These are phyloP conservation scores for Hoplodrina blanda DNA, from an alignment of 2,888 invertebrate genomes.

Conservation along the genomic window DNA sequence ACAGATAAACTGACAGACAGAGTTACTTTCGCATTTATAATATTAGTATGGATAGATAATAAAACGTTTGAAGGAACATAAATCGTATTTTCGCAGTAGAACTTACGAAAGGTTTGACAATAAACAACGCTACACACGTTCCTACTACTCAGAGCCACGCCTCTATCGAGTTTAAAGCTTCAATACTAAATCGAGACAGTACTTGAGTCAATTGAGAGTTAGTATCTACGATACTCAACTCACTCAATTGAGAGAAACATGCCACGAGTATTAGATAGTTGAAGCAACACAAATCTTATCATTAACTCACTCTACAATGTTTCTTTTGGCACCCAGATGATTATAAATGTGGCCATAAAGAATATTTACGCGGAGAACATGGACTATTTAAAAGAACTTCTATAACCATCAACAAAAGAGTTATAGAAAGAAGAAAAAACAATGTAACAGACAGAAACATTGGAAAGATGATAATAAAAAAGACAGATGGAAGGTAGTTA, in stretches of 20 bases:
- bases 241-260: conserved; percentile 45
- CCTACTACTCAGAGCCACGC: conserved; percentile 39
- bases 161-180: conserved; percentile 47
- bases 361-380: conserved; percentile 7
- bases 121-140: conserved; percentile 24
- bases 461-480: background rate
- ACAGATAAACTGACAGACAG: no score
- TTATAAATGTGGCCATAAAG: conserved; percentile 8
- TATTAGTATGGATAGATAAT: background rate
- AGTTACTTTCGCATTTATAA: no score
- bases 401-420: conserved; percentile 5
- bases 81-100: conserved; percentile 3
- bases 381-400: background rate
- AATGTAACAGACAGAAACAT: background rate
- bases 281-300: conserved; percentile 25
- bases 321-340: conserved; percentile 1
- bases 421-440: background rate
- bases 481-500: background rate
- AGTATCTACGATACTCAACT: conserved; percentile 25
- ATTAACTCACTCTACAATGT: conserved; percentile 13
- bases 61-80: background rate
- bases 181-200: conserved; percentile 52
- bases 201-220: conserved; percentile 49
- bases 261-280: conserved; percentile 41
- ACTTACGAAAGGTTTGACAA: conserved; percentile 6